A percentile compares a stretch with the other conserved stretches of the same genome.
These are phyloP conservation scores for Bettongia penicillata DNA, from an alignment of 2,113 vertebrate genomes.

Conservation along the genomic window DNA sequence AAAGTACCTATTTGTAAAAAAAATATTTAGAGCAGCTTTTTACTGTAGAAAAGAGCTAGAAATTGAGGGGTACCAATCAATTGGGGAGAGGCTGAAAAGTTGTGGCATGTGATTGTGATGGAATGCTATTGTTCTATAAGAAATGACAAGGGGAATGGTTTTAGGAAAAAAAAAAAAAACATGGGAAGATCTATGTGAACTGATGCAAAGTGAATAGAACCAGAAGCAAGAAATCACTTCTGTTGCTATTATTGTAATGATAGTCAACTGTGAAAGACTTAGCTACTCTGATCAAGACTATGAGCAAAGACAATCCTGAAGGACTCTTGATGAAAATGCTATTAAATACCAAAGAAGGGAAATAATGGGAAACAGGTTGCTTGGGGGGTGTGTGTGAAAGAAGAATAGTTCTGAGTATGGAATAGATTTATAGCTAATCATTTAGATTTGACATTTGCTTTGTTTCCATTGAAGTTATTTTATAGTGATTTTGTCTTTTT, in stretches of 20 bases:
- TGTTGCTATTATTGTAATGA: not conserved
- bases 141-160: not conserved
- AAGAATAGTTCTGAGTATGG: not conserved
- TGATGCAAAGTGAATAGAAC: not conserved
- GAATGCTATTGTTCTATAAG: not conserved
- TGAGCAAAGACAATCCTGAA: not conserved
- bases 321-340: not conserved
- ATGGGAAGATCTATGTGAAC: not conserved
- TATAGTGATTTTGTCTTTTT: conserved; percentile 13
- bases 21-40: too few relatives aligned
- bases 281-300: not conserved
- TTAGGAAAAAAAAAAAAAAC: not conserved
- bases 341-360: not conserved
- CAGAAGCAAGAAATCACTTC: too few relatives aligned
- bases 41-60: too few relatives aligned
- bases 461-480: not conserved
- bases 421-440: not conserved
- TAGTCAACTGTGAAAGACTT: not conserved
- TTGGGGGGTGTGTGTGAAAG: not conserved
- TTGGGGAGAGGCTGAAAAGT: too few relatives aligned
- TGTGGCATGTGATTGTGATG: too few relatives aligned
- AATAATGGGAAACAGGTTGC: not conserved
- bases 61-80: too few relatives aligned
- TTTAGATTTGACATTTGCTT: not conserved
- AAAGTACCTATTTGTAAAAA: too few relatives aligned